Base-by-base conservation (phyloP, 2,113 vertebrate species). In the Megaceryle torquata region DNA sequence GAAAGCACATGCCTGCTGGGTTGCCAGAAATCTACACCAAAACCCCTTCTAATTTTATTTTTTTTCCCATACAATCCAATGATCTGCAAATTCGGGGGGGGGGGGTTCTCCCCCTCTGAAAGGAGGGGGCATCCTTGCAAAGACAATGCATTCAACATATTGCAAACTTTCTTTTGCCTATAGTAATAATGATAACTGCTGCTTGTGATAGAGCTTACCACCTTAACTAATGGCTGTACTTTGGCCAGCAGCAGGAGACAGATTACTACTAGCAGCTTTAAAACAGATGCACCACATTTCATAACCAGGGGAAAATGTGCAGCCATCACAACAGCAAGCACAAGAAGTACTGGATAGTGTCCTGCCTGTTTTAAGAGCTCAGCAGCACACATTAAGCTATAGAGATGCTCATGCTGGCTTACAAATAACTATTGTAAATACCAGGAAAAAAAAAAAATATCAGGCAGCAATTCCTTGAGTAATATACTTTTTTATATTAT, bases 231-330 rank as follows among this genome's bases (percentile, higher is more conserved):
- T 6, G 86, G 82, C 50, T 90, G 46, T 50, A 31, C 59, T 65
- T 82, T 26, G 92, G 88, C 95, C 91, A 95, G 92, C 85, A 95
- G 71, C 94, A 91, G 79, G 63, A 95, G 88, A 94, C 82, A 88
- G 63, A 88, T 86, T 44, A 54, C 90, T 81, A 48, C 43, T 6
- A 70, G 91, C 88, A 93, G 96, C 95, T 96, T 96, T 90, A 95
- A 93, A 97, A 92, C 91, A 96, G 94, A 92, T 81, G 94, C 95
- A 86, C 88, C 65, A 7, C 50, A 24, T 88, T 86, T 90, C 88
- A 77, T 43, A 95, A 93, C 64, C 68, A 54, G 76, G n/a, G 82
- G 88, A 95, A 93, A 93, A 93, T 83, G 80, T 86, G 64, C 88
- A 83, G 88, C 60, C 54, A 43, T 46, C 92, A 51, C 64, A 89